Base-by-base conservation (phyloP, 2,797 vertebrate genomes). In the Leptodactylus fallax region DNA sequence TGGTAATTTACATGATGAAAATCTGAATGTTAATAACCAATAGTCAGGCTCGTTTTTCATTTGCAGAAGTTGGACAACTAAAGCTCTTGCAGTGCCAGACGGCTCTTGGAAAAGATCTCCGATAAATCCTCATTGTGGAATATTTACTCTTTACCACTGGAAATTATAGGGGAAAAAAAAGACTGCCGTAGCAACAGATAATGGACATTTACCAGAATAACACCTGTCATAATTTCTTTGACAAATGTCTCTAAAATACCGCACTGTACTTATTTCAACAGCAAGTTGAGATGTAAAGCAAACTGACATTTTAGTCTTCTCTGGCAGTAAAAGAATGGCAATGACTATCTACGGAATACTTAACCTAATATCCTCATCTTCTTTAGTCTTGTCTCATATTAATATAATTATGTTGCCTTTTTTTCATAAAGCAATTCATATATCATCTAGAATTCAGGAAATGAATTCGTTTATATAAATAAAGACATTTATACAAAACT, bases 71-170 rank as follows among this genome's bases (percentile, higher is more conserved):
- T 86, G 87, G 84, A 82, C 51, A 49, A 81, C 61, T 65, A 76
- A 27, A 7, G 53, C 79, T 58, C 13, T 53, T 9, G 14, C 63
- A 10, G 27, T 82, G 79, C 87, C 87, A 89, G 69, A 78, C 60
- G 81, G 71, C 55, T 60, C 47, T 81, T 85, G 83, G 79, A 69
- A 55, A 71, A 63, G 71, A 82, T 82, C 65, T 47, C 21, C 76
- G 60, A 82, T 85, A 67, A 55, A 77, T 81, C 23, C 71, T 74
- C 58, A 56, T 86, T 81, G 60, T 67, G 14, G 79, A 86, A 78
- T 81, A 81, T 89, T 88, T 88, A 81, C 67, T 69, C 51, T 89
- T 61, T 82, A 86, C 79, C 74, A 58, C 60, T 85, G 36, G 49
- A 86, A 82, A 79, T 79, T 61, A 10, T 81, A 58, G 47, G 81